Conservation (phyloP, 2,797 vertebrate genomes). For the Austrolebias charrua region DNA sequence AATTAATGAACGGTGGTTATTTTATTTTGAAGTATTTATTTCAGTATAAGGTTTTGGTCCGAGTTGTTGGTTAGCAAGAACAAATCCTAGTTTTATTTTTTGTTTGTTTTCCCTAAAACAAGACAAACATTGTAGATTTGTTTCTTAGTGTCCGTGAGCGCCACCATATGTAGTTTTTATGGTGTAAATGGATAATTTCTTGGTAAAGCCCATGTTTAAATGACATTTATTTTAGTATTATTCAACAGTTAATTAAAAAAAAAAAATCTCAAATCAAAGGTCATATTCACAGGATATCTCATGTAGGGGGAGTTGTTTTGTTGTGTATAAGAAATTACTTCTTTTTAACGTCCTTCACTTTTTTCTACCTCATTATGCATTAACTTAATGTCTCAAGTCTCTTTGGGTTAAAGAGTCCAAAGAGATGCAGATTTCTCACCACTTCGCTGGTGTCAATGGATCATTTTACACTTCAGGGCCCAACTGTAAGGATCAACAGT, state of each 20-base stretch:
- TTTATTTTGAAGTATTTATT: neutral
- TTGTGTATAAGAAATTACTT: constrained; percentile 12
- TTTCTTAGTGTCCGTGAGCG: neutral
- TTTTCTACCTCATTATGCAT: constrained; percentile 29
- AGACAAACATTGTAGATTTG: neutral
- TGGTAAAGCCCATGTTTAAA: too few relatives aligned
- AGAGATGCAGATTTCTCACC: constrained; percentile 34
- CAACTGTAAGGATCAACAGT: constrained; percentile 36
- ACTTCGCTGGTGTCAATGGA: constrained; percentile 17
- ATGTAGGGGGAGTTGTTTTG: constrained; percentile 17
- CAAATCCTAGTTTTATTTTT: neutral
- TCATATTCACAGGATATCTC: constrained; percentile 33
- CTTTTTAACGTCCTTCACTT: constrained; percentile 39
- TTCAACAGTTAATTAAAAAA: too few relatives aligned
- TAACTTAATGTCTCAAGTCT: constrained; percentile 11
- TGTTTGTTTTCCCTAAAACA: neutral
- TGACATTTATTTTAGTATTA: neutral
- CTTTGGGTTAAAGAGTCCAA: constrained; percentile 11
- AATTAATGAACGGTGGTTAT: neutral
- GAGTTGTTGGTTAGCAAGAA: too few relatives aligned
- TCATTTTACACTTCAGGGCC: constrained; percentile 10
- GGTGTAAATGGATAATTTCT: neutral
- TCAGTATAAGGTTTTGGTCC: too few relatives aligned
- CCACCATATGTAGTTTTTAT: neutral
- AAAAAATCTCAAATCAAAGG: too few relatives aligned